Evolutionary conservation across 1,140 invertebrate species (phyloP), one percentile per base, ranked within the genome.

Genomic region (Sinella curviseta): DNA sequence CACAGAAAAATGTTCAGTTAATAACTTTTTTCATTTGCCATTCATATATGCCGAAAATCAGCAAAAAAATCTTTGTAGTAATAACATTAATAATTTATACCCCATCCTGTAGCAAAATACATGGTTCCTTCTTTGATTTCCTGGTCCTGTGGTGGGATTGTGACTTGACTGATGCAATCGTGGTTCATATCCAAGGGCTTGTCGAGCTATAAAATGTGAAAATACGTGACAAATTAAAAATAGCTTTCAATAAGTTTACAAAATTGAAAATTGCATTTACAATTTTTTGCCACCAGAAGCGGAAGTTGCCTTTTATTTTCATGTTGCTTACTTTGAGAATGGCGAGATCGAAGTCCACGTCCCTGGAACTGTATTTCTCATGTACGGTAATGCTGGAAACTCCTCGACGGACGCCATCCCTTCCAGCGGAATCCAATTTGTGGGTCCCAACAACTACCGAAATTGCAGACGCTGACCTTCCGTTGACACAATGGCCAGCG

Each of bases 341-440:
- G 31, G 80, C 80, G 0, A 81, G n/a, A 74, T 81, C 80, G 73
- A 76, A 77, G n/a, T 57, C 33, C 12, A 79, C 67, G 14, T 78
- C 79, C 1, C 34, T 17, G 1, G 67, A 74, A 28, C 55, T 78
- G 31, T 79, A 79, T 0, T 77, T 4, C 14, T 77, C 39, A 60
- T 82, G 78, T 12, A 74, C 55, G 2, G 20, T 54, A 26, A 79
- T 54, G 8, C 16, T 48, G 8, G 31, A 0, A 0, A 82, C 78
- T 0, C 33, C 31, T 26, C 36, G 35, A 1, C 39, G 34, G 17
- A 75, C 24, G 20, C 39, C 39, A 3, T 54, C 74, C 26, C 24
- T n/a, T 16, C 34, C 34, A 8, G 1, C 34, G 1, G 17, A 48
- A 30, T 26, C 74, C 28, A 36, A 24, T 17, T 26, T 75, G 24